Evolutionary conservation across 2,113 vertebrate species (phyloP).

Genomic region (Ctenomys sociabilis): DNA sequence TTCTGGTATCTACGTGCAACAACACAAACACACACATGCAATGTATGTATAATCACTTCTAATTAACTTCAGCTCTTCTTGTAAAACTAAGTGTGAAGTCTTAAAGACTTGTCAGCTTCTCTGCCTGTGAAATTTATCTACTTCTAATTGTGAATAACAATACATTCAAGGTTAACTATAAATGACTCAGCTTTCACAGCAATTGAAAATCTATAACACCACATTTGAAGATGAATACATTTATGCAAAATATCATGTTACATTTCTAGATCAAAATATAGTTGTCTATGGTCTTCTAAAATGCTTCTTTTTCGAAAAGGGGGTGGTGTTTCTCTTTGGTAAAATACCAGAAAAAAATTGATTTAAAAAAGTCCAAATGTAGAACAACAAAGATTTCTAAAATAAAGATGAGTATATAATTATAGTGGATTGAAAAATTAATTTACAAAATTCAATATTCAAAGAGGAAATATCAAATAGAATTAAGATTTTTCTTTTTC

Average conservation of each 20-base stretch:
- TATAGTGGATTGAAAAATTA: not conserved
- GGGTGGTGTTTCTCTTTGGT: not conserved
- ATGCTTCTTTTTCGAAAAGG: not conserved
- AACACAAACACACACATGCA: slow-evolving; percentile 27
- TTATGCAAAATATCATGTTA: slow-evolving; percentile 35
- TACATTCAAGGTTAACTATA: slow-evolving; percentile 77
- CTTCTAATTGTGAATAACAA: slow-evolving; percentile 82
- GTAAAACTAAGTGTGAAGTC: slow-evolving; percentile 81
- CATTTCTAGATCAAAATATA: slow-evolving; percentile 56
- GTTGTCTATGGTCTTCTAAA: slow-evolving; percentile 45
- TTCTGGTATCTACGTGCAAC: slow-evolving; percentile 56
- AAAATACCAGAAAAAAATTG: not conserved
- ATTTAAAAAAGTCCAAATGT: slow-evolving; percentile 47
- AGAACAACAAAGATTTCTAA: not conserved
- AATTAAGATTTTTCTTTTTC: not conserved
- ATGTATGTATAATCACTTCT: slow-evolving; percentile 77
- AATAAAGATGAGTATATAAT: not conserved
- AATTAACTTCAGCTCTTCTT: slow-evolving; percentile 81
- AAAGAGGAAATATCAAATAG: slow-evolving; percentile 33
- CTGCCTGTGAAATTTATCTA: slow-evolving; percentile 80
- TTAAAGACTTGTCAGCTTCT: slow-evolving; percentile 83
- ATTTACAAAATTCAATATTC: slow-evolving; percentile 10
- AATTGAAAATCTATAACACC: slow-evolving; percentile 42
- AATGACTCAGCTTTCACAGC: slow-evolving; percentile 70
- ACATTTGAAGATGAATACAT: slow-evolving; percentile 53